Base-by-base conservation (phyloP, 30 jellyfish, hydroid and myxozoan genomes). In the Hydractinia echinata region DNA sequence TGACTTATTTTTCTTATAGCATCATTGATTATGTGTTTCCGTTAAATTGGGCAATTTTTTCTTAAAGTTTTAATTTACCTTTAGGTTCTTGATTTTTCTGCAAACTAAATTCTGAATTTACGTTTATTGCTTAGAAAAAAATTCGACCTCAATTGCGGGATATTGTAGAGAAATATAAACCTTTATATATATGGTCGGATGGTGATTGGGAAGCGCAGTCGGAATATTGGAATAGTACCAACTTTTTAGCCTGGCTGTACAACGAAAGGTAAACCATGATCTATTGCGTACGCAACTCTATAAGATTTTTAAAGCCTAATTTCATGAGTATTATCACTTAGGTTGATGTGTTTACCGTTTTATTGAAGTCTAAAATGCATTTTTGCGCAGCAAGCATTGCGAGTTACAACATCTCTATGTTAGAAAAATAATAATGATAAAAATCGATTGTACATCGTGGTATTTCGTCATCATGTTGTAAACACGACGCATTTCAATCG, bases 201-300 rank as follows among this genome's bases (percentile, higher is more conserved):
- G 91, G 91, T 5, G 91, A 83, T 66, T 83, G 91, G 91, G 91
- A 83, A 76, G 88, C 91, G 21, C 58, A 73, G 51, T 66, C 87
- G 9, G 66, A 54, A 10, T 83, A 83, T 60, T 83, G 91, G 91
- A 83, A 83, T 67, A 83, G 91, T 73, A 72, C 91, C 21, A 49
- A 55, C 6, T 83, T 83, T 51, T 68, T 83, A 9, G 91, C 91
- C 0, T 83, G 91, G 91, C 55, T 83, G 21, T 83, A 83, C 67
- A 83, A 83, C 20, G 91, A 83, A 44, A 83, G 91, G 91, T 83
- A 83, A 51, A 10, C 1, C 39, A 68, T 68, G 1, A 30, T 30
- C 44, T 0, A 30, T 30, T 30, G 44, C 44, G 44, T 30, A 30
- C 44, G 44, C 44, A 30, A 30, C 2, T 30, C 44, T 30, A 30